A percentile compares a stretch with the other conserved stretches of the same genome.
Conservation (phyloP, 92 coral and sea anemone genomes). For the Ricordea florida region DNA sequence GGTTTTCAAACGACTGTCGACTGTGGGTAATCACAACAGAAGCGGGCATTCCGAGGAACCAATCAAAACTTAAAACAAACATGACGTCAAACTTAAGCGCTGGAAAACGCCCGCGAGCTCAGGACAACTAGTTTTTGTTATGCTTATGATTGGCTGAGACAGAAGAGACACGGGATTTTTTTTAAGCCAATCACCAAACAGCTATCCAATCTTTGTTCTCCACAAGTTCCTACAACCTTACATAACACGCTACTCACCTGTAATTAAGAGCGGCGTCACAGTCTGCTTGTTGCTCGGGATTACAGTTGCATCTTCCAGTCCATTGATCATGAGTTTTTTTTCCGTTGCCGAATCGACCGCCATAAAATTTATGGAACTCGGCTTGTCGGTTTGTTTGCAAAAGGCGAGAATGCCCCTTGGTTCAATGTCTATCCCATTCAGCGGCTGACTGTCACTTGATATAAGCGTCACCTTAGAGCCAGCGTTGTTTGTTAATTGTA, state of each 20-base stretch:
- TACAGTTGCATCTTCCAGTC: conserved; percentile 55
- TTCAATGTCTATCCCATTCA: conserved; percentile 64
- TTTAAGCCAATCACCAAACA: too few species aligned
- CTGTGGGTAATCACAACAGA: too few species aligned
- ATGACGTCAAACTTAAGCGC: too few species aligned
- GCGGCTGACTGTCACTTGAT: conserved; percentile 83
- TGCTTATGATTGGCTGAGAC: too few species aligned
- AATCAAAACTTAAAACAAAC: too few species aligned
- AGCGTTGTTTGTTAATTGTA: conserved; percentile 78
- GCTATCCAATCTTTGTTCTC: too few species aligned
- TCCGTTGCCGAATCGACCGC: conserved; percentile 87
- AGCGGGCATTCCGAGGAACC: too few species aligned
- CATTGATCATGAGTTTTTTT: conserved; percentile 68
- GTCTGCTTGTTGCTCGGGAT: conserved; percentile 69
- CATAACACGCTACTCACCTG: background rate
- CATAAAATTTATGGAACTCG: conserved; percentile 54
- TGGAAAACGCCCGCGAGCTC: too few species aligned
- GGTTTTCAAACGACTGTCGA: too few species aligned
- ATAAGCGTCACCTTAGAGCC: conserved; percentile 68
- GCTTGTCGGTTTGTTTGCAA: conserved; percentile 44
- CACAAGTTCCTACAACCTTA: too few species aligned
- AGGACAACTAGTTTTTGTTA: too few species aligned
- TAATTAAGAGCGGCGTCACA: conserved; percentile 25
- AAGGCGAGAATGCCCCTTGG: conserved; percentile 61
- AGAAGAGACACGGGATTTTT: too few species aligned